Evolutionary conservation across 2,113 vertebrate genomes (phyloP), one percentile per base, ranked within the genome.

Genomic region (Psettodes erumei): DNA sequence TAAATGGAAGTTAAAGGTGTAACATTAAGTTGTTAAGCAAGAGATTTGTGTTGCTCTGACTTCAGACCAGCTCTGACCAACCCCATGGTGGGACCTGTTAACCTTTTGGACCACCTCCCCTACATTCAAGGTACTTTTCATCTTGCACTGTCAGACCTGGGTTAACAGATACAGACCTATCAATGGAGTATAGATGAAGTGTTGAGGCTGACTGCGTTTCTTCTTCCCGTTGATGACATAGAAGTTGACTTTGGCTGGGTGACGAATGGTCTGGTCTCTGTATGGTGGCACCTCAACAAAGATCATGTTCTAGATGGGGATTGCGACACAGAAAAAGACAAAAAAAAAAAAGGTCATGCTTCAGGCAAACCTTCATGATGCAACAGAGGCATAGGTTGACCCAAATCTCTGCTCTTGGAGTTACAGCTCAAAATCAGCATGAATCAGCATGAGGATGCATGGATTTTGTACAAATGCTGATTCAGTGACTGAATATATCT

Each of bases 191-290:
- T 96, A 99, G 77, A 95, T 94, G 90, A 99, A 99, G 82, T 97
- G 96, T 86, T 99, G 97, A n/a, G 96, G 95, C 51, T 97, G 96
- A 66, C 97, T 99, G 77, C 94, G 94, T 92, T 98, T 99, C 65
- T 96, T 96, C 67, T 97, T 99, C 42, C 98, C 97, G 0, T 99
- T 99, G 86, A 98, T 94, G 83, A 99, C 97, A 0, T 95, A 96
- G 90, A 98, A 99, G 88, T 97, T 97, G 56, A 99, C 97, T 92
- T 98, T 98, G 11, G 95, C 93, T 0, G 96, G 90, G 0, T 94
- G 90, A 42, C 90, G 93, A 74, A 97, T 95, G 84, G 92, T 94
- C 77, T 91, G 94, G 77, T 97, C 96, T 40, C 95, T 94, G 89
- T 99, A 99, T 5, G 96, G 96, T 0, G 98, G 98, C 5, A 99